Conservation (phyloP, 2,797 vertebrate species). For the Hephaestus fuliginosus region DNA sequence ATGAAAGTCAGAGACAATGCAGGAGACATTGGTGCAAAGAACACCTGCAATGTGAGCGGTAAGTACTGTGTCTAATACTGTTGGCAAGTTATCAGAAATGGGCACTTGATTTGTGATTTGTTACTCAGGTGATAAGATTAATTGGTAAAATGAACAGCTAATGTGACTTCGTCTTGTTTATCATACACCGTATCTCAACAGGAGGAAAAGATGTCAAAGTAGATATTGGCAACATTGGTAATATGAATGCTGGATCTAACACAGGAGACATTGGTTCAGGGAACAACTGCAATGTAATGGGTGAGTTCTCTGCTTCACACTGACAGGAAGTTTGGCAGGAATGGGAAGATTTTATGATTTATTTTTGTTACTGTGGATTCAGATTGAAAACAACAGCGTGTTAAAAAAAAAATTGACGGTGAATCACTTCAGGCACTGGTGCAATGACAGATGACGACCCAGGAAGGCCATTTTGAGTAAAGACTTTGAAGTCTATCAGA, state of each 20-base stretch:
- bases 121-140: neutral
- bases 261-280: slow-evolving; percentile 3
- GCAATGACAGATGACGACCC: too few relatives aligned
- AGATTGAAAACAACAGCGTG: too few relatives aligned
- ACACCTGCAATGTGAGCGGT: slow-evolving; percentile 11
- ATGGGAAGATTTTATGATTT: neutral
- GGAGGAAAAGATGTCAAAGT: slow-evolving; percentile 14
- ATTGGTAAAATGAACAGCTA: neutral
- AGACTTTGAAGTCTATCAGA: too few relatives aligned
- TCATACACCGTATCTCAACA: neutral
- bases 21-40: slow-evolving; percentile 3
- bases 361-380: neutral
- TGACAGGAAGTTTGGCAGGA: neutral
- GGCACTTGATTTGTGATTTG: neutral
- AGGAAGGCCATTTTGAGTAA: too few relatives aligned
- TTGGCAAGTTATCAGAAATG: neutral
- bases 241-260: neutral
- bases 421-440: too few relatives aligned
- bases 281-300: slow-evolving; percentile 21
- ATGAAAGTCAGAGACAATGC: neutral
- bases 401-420: neutral
- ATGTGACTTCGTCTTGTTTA: neutral
- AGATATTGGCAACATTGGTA: neutral
- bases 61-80: neutral
- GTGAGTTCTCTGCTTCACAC: neutral